A percentile compares a stretch with the other conserved stretches of the same genome.
These are phyloP conservation scores for Sebastes fasciatus DNA, from an alignment of 2,113 vertebrate genomes.

Conservation along the genomic window DNA sequence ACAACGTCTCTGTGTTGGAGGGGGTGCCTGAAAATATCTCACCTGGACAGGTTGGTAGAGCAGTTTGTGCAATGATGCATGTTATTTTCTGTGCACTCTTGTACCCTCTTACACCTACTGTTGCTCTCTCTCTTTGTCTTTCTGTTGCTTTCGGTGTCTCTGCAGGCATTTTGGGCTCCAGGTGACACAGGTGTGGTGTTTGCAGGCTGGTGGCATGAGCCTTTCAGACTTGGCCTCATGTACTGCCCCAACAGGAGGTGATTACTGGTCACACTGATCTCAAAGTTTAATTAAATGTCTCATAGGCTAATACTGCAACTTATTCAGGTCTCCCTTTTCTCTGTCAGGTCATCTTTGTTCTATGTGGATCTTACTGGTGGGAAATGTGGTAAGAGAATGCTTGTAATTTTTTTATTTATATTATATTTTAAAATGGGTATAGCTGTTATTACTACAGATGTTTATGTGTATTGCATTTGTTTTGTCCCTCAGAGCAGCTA, in stretches of 20 bases:
- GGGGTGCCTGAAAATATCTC: conserved; percentile 90
- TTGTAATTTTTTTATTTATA: not conserved
- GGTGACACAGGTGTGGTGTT: conserved; percentile 92
- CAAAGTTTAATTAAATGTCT: conserved; percentile 1
- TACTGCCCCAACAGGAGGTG: conserved; percentile 93
- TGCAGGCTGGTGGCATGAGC: conserved; percentile 93
- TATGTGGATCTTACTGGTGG: conserved; percentile 90
- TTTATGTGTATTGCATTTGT: conserved; percentile 11
- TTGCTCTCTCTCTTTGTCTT: not conserved
- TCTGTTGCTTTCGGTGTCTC: not conserved
- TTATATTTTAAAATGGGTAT: not conserved
- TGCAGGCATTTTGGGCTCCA: conserved; percentile 95
- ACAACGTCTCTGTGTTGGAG: conserved; percentile 90
- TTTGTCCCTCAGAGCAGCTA: conserved; percentile 87
- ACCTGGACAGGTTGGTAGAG: conserved; percentile 89
- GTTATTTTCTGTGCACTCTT: not conserved
- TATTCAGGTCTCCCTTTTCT: conserved; percentile 9
- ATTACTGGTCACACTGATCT: conserved; percentile 28
- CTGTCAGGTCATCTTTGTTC: conserved; percentile 90
- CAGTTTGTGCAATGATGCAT: conserved; percentile 18
- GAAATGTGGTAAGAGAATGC: conserved; percentile 87
- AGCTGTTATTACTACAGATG: not conserved
- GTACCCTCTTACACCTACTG: not conserved
- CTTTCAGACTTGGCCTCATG: conserved; percentile 90
- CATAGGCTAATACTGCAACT: not conserved